phyloP scores from a whole-genome alignment of 2,113 vertebrate genomes.

The Hippolais icterina region DNA sequence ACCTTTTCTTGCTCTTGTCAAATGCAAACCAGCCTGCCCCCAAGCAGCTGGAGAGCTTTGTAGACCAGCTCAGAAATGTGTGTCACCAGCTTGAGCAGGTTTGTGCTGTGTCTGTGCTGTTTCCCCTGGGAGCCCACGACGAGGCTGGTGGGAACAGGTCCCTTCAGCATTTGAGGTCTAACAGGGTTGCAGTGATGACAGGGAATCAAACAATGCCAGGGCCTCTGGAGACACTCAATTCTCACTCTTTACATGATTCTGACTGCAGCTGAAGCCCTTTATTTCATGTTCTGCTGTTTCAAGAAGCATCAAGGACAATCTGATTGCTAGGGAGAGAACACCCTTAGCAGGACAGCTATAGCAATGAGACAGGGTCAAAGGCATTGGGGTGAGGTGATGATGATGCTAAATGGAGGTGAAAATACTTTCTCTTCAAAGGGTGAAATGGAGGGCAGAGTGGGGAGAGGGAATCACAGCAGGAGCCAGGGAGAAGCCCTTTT shows the following conservation, averaged over 20 bases:
- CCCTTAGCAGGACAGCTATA: background rate
- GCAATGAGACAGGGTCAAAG: background rate
- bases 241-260: accelerated
- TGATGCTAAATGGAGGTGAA: background rate
- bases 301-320: background rate
- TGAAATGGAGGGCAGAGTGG: background rate
- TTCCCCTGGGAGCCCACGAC: background rate
- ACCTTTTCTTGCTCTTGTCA: background rate
- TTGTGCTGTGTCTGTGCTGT: background rate
- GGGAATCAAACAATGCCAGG: background rate
- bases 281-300: background rate
- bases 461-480: background rate
- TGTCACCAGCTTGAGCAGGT: background rate
- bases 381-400: accelerated
- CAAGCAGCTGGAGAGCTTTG: background rate
- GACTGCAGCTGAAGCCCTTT: background rate
- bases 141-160: background rate
- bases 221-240: background rate
- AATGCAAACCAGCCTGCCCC: background rate
- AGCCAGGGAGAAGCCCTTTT: background rate
- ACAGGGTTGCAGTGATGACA: background rate
- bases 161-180: background rate
- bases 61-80: background rate
- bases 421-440: background rate
- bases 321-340: background rate